Conservation (phyloP, 2,888 invertebrate species). For the Thysanoteuthis rhombus region DNA sequence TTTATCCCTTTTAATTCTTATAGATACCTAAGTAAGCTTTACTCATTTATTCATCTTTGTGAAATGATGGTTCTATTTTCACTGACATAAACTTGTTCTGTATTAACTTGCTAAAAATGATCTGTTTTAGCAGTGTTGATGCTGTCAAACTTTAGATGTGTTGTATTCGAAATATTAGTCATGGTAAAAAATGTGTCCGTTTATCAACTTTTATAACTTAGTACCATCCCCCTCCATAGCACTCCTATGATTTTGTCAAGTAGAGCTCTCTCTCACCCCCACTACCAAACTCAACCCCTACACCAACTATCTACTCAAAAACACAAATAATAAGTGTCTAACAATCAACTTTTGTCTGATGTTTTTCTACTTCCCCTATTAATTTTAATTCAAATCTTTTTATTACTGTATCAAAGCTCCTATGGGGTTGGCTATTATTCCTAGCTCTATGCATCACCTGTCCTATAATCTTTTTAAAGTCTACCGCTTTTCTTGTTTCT, state of each 20-base stretch:
- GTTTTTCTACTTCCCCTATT: not conserved
- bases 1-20: too few relatives aligned
- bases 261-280: not conserved
- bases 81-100: too few relatives aligned
- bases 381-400: not conserved
- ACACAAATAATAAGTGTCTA: not conserved
- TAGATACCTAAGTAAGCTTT: too few relatives aligned
- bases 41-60: too few relatives aligned
- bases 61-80: too few relatives aligned
- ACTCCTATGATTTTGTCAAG: not conserved
- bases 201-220: too few relatives aligned
- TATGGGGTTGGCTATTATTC: not conserved
- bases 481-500: not conserved
- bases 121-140: not conserved
- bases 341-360: not conserved
- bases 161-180: not conserved
- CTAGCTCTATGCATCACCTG: not conserved
- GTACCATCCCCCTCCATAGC: not conserved
- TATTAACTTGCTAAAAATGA: too few relatives aligned
- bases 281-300: not conserved
- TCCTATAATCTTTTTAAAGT: not conserved
- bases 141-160: not conserved
- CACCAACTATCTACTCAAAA: not conserved
- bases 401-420: slow-evolving; percentile 12
- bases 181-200: not conserved